Evolutionary conservation across 1,140 invertebrate genomes (phyloP).

Genomic region (Micrasema minimum): DNA sequence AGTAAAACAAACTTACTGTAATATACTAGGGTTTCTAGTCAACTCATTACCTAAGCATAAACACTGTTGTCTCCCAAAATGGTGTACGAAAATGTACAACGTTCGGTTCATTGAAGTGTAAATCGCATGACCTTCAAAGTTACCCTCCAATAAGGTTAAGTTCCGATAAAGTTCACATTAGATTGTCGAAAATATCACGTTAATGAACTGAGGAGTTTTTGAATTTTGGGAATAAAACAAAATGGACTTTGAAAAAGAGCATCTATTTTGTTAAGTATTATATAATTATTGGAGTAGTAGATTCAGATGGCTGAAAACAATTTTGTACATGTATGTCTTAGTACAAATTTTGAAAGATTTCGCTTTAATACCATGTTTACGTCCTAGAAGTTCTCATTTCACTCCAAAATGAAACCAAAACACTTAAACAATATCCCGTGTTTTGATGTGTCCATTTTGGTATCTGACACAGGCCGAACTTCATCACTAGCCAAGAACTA

Average conservation of each 20-base stretch:
- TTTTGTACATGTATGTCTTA: constrained; percentile 53
- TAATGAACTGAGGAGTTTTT: constrained; percentile 56
- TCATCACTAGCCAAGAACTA: constrained; percentile 8
- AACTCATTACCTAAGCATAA: too few species aligned
- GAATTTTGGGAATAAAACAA: constrained; percentile 49
- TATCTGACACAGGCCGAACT: constrained; percentile 33
- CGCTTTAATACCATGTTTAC: constrained; percentile 54
- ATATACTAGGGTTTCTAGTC: constrained; percentile 52
- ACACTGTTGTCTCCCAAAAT: constrained; percentile 62
- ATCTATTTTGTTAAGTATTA: constrained; percentile 66
- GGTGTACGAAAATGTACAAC: constrained; percentile 41
- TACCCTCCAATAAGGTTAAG: constrained; percentile 53
- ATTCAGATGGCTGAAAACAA: constrained; percentile 51
- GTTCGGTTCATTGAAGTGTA: constrained; percentile 49
- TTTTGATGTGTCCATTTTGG: constrained; percentile 42
- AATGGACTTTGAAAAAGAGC: constrained; percentile 57
- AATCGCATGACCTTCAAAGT: constrained; percentile 47
- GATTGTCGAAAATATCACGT: constrained; percentile 45
- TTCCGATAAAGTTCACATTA: constrained; percentile 48
- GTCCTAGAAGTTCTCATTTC: constrained; percentile 54
- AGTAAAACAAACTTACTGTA: constrained; percentile 50
- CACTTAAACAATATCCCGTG: constrained; percentile 21
- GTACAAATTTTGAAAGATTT: constrained; percentile 54
- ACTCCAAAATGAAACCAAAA: constrained; percentile 44
- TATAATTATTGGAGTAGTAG: constrained; percentile 53